A percentile compares a stretch with the other conserved stretches of the same genome.
These are phyloP conservation scores for Bellardia bayeri DNA, from an alignment of 2,888 invertebrate genomes.

Conservation along the genomic window DNA sequence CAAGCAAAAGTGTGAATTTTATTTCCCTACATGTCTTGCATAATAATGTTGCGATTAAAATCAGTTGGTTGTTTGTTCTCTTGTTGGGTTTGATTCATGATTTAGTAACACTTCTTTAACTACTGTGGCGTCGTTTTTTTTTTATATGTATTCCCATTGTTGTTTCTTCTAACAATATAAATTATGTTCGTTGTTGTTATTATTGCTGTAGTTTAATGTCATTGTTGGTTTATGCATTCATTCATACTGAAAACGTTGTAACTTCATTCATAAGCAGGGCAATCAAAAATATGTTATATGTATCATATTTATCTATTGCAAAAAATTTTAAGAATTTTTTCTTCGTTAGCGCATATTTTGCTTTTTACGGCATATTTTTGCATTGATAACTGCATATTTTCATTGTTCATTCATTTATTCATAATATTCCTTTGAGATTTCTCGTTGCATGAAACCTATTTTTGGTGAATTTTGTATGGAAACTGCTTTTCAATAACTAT, in stretches of 20 bases:
- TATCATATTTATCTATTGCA: no score
- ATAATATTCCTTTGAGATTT: no score
- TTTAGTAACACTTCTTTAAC: conserved; percentile 54
- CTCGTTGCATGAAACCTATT: no score
- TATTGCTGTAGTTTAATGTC: conserved; percentile 37
- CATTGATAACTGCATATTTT: no score
- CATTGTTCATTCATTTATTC: no score
- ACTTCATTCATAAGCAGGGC: conserved; percentile 43
- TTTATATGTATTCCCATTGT: not conserved
- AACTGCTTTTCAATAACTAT: no score
- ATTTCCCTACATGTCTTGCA: conserved; percentile 69
- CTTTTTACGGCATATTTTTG: no score
- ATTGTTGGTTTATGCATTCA: conserved; percentile 35
- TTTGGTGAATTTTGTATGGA: no score
- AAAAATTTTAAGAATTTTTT: no score
- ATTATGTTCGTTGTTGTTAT: conserved; percentile 12
- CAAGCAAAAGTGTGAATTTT: conserved; percentile 63
- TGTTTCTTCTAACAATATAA: conserved; percentile 30
- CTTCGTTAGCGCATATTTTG: no score
- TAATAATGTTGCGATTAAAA: conserved; percentile 70
- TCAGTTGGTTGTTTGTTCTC: conserved; percentile 41
- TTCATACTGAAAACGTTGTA: conserved; percentile 35
- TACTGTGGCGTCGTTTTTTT: conserved; percentile 13
- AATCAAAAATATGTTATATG: no score
- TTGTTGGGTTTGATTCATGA: conserved; percentile 47